Evolutionary conservation across 2,888 invertebrate genomes (phyloP), one percentile per base, ranked within the genome.

Genomic region (Noctua comes): DNA sequence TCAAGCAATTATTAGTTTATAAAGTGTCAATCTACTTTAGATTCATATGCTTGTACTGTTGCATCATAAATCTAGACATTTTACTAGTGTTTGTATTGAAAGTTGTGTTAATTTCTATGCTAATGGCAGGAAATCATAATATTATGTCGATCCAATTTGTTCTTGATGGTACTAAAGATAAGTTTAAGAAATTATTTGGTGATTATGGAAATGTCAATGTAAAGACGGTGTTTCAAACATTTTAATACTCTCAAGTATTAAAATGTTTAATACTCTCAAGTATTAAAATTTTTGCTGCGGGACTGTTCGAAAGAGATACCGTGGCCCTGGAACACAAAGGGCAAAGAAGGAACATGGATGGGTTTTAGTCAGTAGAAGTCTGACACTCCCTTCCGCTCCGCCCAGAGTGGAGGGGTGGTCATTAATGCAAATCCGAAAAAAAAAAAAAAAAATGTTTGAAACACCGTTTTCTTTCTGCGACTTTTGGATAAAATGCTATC

Each of bases 51-150:
- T n/a, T 36, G n/a, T 59, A 59, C 48, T 69, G 48, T 46, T 51
- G 46, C 64, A 16, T 31, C 31, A 70, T 66, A 76, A 57, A 40
- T 71, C 36, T 31, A 46, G 0, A 40, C 21, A 77, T 83, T 77
- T 68, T 71, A 82, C 36, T 46, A 2, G 21, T 27, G 3, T 80
- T 64, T 74, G 6, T 10, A 8, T 1, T 43, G 6, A 69, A 27
- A 80, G 7, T 66, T 43, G 4, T 71, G 31, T 72, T 27, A 48
- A 72, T 77, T 57, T 62, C 3, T 36, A 68, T 64, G 72, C 51
- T 62, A 83, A 83, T 54, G 71, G 24, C 62, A 72, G 68, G 62
- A 81, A 71, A 83, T 81, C 31, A 72, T 77, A 43, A 54, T 46
- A 48, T 46, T 27, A 57, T 43, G 24, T n/a, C 66, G 51, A 59